Base-by-base conservation (phyloP, 2,113 vertebrate genomes). In the Suncus etruscus region DNA sequence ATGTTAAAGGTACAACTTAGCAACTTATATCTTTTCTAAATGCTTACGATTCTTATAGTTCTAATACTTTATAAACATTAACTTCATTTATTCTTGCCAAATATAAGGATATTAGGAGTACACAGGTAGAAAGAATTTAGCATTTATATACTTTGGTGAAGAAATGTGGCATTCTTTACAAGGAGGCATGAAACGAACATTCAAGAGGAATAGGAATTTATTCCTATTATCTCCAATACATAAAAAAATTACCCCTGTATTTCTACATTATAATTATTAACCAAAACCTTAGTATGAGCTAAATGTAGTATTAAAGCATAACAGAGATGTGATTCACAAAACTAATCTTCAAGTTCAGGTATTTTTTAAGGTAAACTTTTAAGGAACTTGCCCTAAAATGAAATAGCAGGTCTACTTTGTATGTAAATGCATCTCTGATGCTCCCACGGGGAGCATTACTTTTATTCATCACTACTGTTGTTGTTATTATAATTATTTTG, bases 21-120 rank as follows among this genome's bases (percentile, higher is more conserved):
- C 22, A 74, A 74, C 89, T 81, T 70, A 93, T 47, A 25, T 22
- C 22, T 65, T 65, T 81, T 61, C 72, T 20, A 69, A 69, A 85
- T 77, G 32, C n/a, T 75, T 87, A 66, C 69, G 73, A 68, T 48
- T 48, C 29, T 45, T 27, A 8, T 51, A 47, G 50, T 81, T 15
- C 45, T 91, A 84, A 63, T 0, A 51, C n/a, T 86, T 90, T 14
- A 69, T 6, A 89, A 83, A 83, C 51, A 69, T 2, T 78, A 68
- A 66, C 78, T 91, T 91, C 63, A 88, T 14, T 83, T 92, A 75
- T 80, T 65, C 6, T 89, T 86, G 70, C 47, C 65, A 82, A 93
- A 66, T 74, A 78, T 3, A 79, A 87, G 82, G 45, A 65, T 18
- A 74, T 20, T 16, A 48, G 61, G 73, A 74, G 25, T 69, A 22